Evolutionary conservation across 2,797 vertebrate species (phyloP).

Genomic region (Sphenodon punctatus): DNA sequence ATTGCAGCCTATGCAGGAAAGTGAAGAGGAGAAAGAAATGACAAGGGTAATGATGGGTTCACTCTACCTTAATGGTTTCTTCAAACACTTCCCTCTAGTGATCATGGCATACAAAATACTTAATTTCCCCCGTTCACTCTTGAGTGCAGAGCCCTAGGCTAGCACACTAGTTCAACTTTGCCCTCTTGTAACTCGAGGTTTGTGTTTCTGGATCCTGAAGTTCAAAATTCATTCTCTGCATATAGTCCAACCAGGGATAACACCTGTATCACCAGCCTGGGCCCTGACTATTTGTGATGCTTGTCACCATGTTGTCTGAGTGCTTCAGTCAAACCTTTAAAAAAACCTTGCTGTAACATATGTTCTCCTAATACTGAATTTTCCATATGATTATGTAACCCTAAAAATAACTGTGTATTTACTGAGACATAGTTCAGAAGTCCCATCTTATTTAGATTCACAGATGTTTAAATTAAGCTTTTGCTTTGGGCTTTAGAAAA

Average conservation of each 20-base stretch:
- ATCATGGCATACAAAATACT: neutral
- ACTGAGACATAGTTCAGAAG: neutral
- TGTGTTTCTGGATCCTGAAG: neutral
- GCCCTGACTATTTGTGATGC: neutral
- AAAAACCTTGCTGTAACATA: too few species aligned
- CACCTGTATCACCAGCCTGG: too few species aligned
- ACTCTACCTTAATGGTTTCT: neutral
- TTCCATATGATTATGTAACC: neutral
- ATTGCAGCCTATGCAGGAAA: neutral
- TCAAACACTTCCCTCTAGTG: neutral
- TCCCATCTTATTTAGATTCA: too few species aligned
- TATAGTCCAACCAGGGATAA: neutral
- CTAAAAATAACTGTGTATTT: neutral
- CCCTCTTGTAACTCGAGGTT: too few species aligned
- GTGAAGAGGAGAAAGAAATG: neutral
- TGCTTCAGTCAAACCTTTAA: too few species aligned
- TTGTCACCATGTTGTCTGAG: neutral
- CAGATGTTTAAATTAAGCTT: neutral
- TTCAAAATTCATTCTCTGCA: neutral
- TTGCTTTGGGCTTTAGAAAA: neutral
- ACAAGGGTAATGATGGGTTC: neutral
- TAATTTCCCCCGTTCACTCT: neutral
- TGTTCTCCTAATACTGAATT: neutral
- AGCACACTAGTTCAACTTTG: too few species aligned
- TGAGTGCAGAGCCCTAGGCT: neutral